Evolutionary conservation across 2,888 invertebrate species (phyloP), one percentile per base, ranked within the genome.

Genomic region (Drosophila demipolita): DNA sequence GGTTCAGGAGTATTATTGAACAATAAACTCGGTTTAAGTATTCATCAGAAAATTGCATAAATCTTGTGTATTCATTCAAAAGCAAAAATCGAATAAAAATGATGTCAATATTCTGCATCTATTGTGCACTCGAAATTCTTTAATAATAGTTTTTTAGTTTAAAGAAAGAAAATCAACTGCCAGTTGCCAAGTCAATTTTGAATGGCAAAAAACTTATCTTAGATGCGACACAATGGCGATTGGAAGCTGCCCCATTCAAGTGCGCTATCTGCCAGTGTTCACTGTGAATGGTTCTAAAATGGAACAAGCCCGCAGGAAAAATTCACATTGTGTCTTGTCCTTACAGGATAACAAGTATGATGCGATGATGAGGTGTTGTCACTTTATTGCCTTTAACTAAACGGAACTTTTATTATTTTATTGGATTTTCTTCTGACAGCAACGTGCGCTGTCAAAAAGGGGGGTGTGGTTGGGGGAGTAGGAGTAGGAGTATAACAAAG

Each of bases 341-440:
- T 69, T 33, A 40, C 36, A 35, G 64, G 63, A 72, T 59, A 71
- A 64, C 20, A 54, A 54, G 50, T 38, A 52, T 61, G 61, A 74
- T 61, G 53, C 63, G 82, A 82, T 20, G 76, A 81, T 58, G 80
- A 88, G 78, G 84, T 87, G 89, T 89, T 89, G 87, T 82, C 82
- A 71, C 73, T 87, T 90, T 82, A 82, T 82, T 72, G 85, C 89
- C 83, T 74, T 89, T 84, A 89, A 84, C 87, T 80, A 89, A 86
- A 87, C 87, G 66, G 64, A 72, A 73, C 78, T 88, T 90, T 85
- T 89, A 88, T 90, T 89, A 88, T 88, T 90, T 88, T 88, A 86
- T 85, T 88, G 72, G 83, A 71, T 61, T 57, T 57, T 64, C 40
- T 32, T 17, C 29, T 33, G 12, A 23, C 7, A 15, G 8, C 17